These are phyloP conservation scores for Clytia hemisphaerica DNA, from an alignment of 30 jellyfish, hydroid and myxozoan genomes.

Conservation along the genomic window DNA sequence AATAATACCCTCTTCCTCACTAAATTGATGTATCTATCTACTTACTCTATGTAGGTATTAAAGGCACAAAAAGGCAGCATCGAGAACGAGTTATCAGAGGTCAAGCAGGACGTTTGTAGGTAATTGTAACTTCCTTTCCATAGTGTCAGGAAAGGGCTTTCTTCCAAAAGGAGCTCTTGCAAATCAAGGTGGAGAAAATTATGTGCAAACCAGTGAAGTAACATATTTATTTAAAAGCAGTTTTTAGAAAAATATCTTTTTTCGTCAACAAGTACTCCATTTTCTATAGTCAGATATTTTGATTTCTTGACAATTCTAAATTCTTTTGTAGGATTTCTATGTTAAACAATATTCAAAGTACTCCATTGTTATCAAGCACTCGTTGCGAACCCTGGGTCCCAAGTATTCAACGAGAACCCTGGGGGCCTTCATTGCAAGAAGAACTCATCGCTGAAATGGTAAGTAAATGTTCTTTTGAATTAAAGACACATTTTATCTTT, in stretches of 20 bases:
- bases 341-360: conserved; percentile 21
- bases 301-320: too few species aligned
- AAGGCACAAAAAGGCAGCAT: conserved; percentile 61
- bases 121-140: not conserved
- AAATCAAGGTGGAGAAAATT: too few species aligned
- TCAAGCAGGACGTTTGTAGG: conserved; percentile 72
- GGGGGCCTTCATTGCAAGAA: conserved; percentile 47
- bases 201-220: too few species aligned
- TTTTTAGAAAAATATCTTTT: not conserved
- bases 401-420: conserved; percentile 9
- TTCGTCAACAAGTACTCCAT: conserved; percentile 49
- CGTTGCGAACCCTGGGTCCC: conserved; percentile 20
- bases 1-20: too few species aligned
- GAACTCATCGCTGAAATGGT: conserved; percentile 64
- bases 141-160: not conserved
- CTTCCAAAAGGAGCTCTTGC: too few species aligned
- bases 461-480: not conserved
- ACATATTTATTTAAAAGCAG: too few species aligned
- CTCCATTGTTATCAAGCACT: conserved; percentile 24
- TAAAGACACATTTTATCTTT: too few species aligned
- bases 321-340: conserved; percentile 14
- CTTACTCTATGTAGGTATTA: conserved; percentile 30
- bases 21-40: too few species aligned
- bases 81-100: conserved; percentile 55
- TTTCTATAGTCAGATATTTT: too few species aligned